phyloP scores from a whole-genome alignment of 2,113 vertebrate species.

The Rhodinocichla rosea region DNA sequence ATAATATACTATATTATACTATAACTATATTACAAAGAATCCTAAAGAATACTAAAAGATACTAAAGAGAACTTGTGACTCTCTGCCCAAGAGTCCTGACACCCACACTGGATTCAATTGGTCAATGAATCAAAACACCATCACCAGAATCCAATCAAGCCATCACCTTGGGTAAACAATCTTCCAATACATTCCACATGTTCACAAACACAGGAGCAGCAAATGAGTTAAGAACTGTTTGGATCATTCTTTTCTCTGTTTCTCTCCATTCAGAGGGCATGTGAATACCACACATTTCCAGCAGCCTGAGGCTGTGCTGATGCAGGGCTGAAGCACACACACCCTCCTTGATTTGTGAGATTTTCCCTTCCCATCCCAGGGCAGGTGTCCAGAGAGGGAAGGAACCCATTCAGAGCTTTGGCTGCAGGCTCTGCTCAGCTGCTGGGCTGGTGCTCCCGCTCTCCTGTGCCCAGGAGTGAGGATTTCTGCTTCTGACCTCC shows the following conservation, averaged over 20 bases:
- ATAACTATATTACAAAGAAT: no score
- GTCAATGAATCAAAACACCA: not conserved
- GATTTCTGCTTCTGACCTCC: not conserved
- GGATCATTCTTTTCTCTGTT: no score
- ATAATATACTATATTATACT: no score
- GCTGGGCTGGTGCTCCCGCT: not conserved
- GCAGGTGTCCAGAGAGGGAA: not conserved
- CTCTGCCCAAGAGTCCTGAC: no score
- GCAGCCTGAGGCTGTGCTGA: not conserved
- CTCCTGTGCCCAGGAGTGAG: not conserved
- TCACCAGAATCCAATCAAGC: not conserved
- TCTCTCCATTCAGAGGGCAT: no score
- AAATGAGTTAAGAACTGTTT: not conserved
- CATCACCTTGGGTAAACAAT: not conserved
- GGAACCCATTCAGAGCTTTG: not conserved
- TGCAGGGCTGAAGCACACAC: not conserved
- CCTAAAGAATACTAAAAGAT: not conserved
- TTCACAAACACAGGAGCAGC: no score
- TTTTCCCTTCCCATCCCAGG: fast-evolving
- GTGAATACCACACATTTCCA: not conserved
- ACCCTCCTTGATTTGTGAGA: fast-evolving
- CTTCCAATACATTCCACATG: not conserved
- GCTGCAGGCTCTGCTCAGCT: not conserved
- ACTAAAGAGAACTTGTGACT: not conserved
- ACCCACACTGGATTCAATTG: not conserved